A percentile compares a stretch with the other conserved stretches of the same genome.
Evolutionary conservation across 2,797 vertebrate genomes (phyloP).

Genomic region (Pampus argenteus): DNA sequence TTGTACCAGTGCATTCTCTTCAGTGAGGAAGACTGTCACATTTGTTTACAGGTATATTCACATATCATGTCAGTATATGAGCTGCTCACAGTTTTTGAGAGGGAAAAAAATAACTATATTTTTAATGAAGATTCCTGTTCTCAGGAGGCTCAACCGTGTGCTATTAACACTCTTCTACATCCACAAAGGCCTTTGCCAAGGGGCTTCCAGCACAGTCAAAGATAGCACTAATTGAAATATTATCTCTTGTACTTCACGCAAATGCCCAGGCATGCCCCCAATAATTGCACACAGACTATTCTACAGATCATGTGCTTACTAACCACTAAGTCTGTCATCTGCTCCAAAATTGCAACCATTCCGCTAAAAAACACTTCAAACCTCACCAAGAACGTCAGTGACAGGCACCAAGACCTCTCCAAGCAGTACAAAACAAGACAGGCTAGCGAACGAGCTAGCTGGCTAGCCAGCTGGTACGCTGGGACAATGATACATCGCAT

Average conservation of each 20-base stretch:
- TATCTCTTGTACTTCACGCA: slow-evolving; percentile 61
- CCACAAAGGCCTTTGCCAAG: slow-evolving; percentile 52
- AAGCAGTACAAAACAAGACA: no score
- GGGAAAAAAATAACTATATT: slow-evolving; percentile 20
- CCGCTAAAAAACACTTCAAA: no score
- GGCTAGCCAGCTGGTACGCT: no score
- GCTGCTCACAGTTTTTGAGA: not conserved
- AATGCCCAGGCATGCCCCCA: slow-evolving; percentile 55
- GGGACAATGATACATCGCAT: no score
- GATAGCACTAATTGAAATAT: slow-evolving; percentile 82
- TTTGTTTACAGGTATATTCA: slow-evolving; percentile 10
- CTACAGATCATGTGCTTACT: slow-evolving; percentile 66
- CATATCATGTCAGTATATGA: slow-evolving; percentile 5
- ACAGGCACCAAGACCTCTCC: no score
- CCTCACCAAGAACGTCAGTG: no score
- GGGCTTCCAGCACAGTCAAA: slow-evolving; percentile 65
- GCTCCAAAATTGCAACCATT: slow-evolving; percentile 58
- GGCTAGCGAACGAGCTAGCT: no score
- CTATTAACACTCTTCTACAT: slow-evolving; percentile 47
- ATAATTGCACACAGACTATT: slow-evolving; percentile 78
- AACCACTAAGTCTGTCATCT: slow-evolving; percentile 75
- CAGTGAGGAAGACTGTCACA: slow-evolving; percentile 13
- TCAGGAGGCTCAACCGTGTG: slow-evolving; percentile 41
- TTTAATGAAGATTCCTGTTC: slow-evolving; percentile 32
- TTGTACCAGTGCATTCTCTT: not conserved